Evolutionary conservation across 1,140 invertebrate species (phyloP).

Genomic region (Neodiprion pinetum): DNA sequence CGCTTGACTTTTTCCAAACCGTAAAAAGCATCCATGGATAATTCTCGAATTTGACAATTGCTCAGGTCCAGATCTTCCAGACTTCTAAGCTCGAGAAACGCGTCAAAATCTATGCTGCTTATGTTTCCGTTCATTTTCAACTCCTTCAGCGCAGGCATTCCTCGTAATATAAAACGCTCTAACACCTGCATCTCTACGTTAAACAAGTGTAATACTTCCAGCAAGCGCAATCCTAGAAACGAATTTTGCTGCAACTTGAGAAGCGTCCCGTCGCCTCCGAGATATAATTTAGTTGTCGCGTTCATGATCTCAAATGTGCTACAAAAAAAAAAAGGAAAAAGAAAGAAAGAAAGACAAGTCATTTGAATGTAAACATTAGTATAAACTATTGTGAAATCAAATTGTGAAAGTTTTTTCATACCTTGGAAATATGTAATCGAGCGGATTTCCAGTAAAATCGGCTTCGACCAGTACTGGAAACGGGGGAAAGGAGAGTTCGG

Average conservation of each 20-base stretch:
- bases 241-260: conserved; percentile 68
- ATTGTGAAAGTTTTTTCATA: conserved; percentile 28
- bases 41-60: conserved; percentile 66
- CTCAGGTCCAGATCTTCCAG: conserved; percentile 68
- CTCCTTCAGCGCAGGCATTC: conserved; percentile 63
- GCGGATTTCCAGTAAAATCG: conserved; percentile 72
- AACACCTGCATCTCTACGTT: conserved; percentile 66
- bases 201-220: conserved; percentile 63
- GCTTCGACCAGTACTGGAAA: conserved; percentile 68
- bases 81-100: conserved; percentile 67
- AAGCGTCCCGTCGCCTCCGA: conserved; percentile 64
- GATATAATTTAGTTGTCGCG: conserved; percentile 66
- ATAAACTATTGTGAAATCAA: neutral
- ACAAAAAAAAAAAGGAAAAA: conserved; percentile 22
- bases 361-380: conserved; percentile 5
- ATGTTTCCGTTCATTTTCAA: conserved; percentile 67
- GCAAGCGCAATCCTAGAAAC: conserved; percentile 66
- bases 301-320: conserved; percentile 77
- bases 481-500: conserved; percentile 73
- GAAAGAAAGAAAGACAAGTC: conserved; percentile 1
- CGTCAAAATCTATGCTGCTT: conserved; percentile 69
- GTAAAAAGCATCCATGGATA: conserved; percentile 75
- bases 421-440: conserved; percentile 70
- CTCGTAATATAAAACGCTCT: conserved; percentile 68
- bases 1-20: conserved; percentile 65